Percentiles rank a stretch among this genome's conserved stretches.
phyloP scores from a whole-genome alignment of 2,113 vertebrate species.

The Periophthalmus modestus region DNA sequence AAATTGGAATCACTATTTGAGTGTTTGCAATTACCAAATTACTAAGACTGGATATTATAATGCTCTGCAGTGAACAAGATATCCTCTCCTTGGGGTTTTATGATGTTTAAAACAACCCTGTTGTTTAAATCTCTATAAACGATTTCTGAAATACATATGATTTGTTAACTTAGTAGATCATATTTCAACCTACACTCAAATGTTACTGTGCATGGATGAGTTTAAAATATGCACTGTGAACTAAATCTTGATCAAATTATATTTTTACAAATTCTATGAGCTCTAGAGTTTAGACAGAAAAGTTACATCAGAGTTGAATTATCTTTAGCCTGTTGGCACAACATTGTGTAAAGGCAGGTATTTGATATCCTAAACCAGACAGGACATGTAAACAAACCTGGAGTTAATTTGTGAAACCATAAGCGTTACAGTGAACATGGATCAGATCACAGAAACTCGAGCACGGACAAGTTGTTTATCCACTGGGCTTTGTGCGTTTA shows the following conservation, averaged over 20 bases:
- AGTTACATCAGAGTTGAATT: no score
- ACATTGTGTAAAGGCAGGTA: not conserved
- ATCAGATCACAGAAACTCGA: slow-evolving; percentile 29
- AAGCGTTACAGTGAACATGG: not conserved
- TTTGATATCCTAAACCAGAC: not conserved
- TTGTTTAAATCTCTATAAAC: not conserved
- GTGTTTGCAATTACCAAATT: not conserved
- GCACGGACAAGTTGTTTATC: not conserved
- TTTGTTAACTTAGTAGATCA: not conserved
- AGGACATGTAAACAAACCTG: not conserved
- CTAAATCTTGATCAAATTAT: no score
- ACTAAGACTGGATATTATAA: not conserved
- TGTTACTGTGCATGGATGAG: no score
- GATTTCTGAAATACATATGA: not conserved
- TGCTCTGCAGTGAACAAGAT: not conserved
- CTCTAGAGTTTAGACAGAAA: not conserved
- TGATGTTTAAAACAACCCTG: not conserved
- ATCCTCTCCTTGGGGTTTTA: no score
- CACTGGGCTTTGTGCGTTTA: slow-evolving; percentile 24
- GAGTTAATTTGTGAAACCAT: slow-evolving; percentile 3
- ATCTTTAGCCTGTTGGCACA: not conserved
- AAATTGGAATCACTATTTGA: not conserved
- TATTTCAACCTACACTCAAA: no score
- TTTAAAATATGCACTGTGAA: no score
- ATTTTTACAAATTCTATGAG: not conserved